A percentile compares a stretch with the other conserved stretches of the same genome.
These are phyloP conservation scores for Sebastes fasciatus DNA, from an alignment of 2,113 vertebrate species.

Conservation along the genomic window DNA sequence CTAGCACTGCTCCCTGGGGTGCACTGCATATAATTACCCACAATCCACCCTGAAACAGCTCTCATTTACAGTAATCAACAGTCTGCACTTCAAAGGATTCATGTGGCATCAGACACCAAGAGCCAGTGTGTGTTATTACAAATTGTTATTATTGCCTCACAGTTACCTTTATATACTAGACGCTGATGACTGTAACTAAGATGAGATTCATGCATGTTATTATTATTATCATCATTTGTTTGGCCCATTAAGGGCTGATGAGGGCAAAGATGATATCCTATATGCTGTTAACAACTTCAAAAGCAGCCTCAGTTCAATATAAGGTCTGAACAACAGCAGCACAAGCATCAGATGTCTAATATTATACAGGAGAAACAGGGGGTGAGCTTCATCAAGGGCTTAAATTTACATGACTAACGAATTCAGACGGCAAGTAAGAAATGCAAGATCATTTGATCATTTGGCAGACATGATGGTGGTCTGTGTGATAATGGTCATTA, in stretches of 20 bases:
- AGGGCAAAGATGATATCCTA: conserved; percentile 61
- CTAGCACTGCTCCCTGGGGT: conserved; percentile 82
- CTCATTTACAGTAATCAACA: conserved; percentile 87
- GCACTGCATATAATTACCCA: conserved; percentile 86
- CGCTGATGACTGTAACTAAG: conserved; percentile 68
- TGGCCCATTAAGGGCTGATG: conserved; percentile 67
- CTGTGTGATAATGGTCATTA: conserved; percentile 82
- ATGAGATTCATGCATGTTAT: conserved; percentile 48
- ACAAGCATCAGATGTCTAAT: conserved; percentile 66
- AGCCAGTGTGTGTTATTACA: conserved; percentile 79
- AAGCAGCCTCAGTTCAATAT: conserved; percentile 73
- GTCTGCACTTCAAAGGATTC: conserved; percentile 84
- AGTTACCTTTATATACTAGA: conserved; percentile 67
- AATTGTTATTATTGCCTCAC: conserved; percentile 80
- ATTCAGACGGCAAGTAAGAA: conserved; percentile 76
- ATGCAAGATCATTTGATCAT: conserved; percentile 81
- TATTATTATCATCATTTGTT: conserved; percentile 36
- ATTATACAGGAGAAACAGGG: conserved; percentile 60
- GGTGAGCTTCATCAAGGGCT: conserved; percentile 73
- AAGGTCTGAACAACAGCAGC: conserved; percentile 71
- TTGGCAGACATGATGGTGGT: conserved; percentile 81
- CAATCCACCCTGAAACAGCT: conserved; percentile 86
- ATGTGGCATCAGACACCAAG: conserved; percentile 78
- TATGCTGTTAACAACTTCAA: conserved; percentile 76
- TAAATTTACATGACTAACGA: conserved; percentile 80